Conservation (phyloP, 2,113 vertebrate species). For the Crotalus viridis region DNA sequence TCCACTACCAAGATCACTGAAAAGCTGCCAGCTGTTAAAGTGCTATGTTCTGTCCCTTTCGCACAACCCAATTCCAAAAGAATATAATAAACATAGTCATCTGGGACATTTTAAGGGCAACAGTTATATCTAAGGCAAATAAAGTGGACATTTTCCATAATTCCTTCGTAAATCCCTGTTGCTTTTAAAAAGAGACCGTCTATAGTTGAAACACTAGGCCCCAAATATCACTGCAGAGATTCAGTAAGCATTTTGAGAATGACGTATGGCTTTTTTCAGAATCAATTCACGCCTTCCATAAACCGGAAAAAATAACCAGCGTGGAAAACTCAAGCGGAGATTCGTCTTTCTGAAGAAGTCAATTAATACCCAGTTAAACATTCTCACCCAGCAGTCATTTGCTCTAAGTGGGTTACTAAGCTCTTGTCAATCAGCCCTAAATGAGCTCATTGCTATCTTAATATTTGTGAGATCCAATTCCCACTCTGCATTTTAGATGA, state of each 20-base stretch:
- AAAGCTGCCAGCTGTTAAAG: background rate
- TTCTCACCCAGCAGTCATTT: background rate
- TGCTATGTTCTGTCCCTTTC: background rate
- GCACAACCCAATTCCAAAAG: background rate
- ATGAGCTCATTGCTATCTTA: background rate
- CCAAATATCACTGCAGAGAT: background rate
- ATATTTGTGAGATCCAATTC: background rate
- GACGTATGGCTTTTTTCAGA: background rate
- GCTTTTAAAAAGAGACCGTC: background rate
- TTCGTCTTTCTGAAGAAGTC: background rate
- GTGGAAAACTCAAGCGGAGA: background rate
- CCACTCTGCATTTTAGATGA: background rate
- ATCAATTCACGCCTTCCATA: background rate
- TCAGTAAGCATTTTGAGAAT: background rate
- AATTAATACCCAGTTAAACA: background rate
- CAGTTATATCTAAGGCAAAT: background rate
- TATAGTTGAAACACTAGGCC: background rate
- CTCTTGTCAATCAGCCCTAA: background rate
- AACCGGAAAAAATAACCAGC: background rate
- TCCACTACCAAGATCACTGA: background rate
- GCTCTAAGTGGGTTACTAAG: background rate
- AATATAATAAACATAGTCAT: background rate
- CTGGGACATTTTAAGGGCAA: background rate
- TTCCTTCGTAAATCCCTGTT: background rate
- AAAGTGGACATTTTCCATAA: background rate